Percentiles rank a stretch among this genome's conserved stretches.
Conservation (phyloP, 1,140 invertebrate species). For the Drosophila tani region DNA sequence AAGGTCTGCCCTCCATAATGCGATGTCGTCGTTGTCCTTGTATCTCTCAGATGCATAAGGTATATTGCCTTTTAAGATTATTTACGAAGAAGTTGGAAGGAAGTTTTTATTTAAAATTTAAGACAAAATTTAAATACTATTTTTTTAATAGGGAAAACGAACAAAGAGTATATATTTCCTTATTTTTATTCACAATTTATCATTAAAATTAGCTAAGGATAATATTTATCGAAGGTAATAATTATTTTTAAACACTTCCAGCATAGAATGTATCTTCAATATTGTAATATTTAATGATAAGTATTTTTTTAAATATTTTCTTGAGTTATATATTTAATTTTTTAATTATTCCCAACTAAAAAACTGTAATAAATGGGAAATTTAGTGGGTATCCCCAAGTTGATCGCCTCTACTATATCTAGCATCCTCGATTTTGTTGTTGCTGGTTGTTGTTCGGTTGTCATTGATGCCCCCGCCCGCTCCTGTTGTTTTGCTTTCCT, state of each 20-base stretch:
- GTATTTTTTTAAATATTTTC: no score
- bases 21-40: slow-evolving; percentile 36
- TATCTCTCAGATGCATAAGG: slow-evolving; percentile 6
- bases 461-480: slow-evolving; percentile 62
- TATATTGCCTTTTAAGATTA: no score
- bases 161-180: no score
- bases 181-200: background rate
- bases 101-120: background rate
- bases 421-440: slow-evolving; percentile 26
- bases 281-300: no score
- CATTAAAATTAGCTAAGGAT: background rate
- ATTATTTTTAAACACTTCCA: no score
- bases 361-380: background rate
- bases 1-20: slow-evolving; percentile 51
- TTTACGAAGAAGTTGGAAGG: no score
- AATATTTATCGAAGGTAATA: no score
- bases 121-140: background rate
- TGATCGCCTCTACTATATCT: background rate
- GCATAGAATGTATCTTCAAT: no score
- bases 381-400: slow-evolving; percentile 16
- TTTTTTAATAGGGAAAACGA: no score
- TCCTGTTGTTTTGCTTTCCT: slow-evolving; percentile 46
- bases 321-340: background rate
- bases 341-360: background rate
- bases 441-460: slow-evolving; percentile 55